Percentiles rank a stretch among this genome's conserved stretches.
Evolutionary conservation across 1,140 invertebrate species (phyloP).

Genomic region (Tetragnatha versicolor): DNA sequence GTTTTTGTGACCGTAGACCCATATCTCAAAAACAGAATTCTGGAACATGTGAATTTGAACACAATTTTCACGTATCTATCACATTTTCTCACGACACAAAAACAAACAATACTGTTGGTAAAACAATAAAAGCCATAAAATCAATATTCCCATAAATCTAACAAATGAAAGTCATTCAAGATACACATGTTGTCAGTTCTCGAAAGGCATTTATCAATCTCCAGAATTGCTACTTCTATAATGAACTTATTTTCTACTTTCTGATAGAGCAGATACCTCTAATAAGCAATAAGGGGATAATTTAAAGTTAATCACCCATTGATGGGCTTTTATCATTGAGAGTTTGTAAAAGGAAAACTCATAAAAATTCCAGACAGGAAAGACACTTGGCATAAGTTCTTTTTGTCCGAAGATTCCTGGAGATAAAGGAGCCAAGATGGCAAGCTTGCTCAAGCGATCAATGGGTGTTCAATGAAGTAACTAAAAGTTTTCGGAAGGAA

Average conservation of each 20-base stretch:
- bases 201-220: too few relatives aligned
- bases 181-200: too few relatives aligned
- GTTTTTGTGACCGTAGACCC: too few relatives aligned
- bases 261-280: neutral
- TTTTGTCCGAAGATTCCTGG: neutral
- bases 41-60: too few relatives aligned
- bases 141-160: too few relatives aligned
- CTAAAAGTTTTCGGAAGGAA: neutral
- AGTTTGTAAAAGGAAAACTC: neutral
- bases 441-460: neutral
- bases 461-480: neutral
- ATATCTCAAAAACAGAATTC: too few relatives aligned
- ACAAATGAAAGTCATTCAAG: too few relatives aligned
- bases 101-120: too few relatives aligned
- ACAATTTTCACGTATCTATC: too few relatives aligned
- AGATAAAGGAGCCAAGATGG: slow-evolving; percentile 26
- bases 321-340: neutral
- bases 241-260: neutral
- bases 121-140: too few relatives aligned
- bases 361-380: slow-evolving; percentile 1
- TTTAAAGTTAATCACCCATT: slow-evolving; percentile 32
- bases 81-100: too few relatives aligned
- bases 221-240: too few relatives aligned
- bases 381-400: neutral
- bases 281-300: neutral